A percentile compares a stretch with the other conserved stretches of the same genome.
Evolutionary conservation across 2,113 vertebrate genomes (phyloP).

Genomic region (Oryzias javanicus): DNA sequence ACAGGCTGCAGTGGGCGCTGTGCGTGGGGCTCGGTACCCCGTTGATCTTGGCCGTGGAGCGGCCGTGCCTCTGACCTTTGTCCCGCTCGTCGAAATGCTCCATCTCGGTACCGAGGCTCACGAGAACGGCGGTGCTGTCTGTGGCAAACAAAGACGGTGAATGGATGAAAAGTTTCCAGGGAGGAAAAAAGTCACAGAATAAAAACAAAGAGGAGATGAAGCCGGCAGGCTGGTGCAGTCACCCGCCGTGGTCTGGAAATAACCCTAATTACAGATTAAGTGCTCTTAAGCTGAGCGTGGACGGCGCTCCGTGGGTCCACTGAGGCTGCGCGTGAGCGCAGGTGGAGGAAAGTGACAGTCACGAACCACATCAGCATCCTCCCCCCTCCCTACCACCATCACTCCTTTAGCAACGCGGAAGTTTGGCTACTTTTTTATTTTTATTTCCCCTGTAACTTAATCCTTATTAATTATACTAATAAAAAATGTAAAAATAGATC

Average conservation of each 20-base stretch:
- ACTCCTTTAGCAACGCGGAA: too few relatives aligned
- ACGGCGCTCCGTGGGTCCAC: constrained; percentile 46
- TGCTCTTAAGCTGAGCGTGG: constrained; percentile 61
- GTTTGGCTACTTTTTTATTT: too few relatives aligned
- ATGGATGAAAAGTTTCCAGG: constrained; percentile 24
- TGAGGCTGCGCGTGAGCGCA: constrained; percentile 16
- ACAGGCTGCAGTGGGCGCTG: constrained; percentile 98
- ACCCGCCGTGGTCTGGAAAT: constrained; percentile 54
- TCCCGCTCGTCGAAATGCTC: constrained; percentile 97
- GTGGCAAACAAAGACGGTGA: not conserved
- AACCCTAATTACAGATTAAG: constrained; percentile 77
- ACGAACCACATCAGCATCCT: constrained; percentile 47
- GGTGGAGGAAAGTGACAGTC: constrained; percentile 39
- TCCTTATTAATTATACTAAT: too few relatives aligned
- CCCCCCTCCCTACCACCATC: too few relatives aligned
- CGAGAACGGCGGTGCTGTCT: constrained; percentile 63
- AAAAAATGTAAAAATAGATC: not conserved
- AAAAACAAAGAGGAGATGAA: not conserved
- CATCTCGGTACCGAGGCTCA: constrained; percentile 89
- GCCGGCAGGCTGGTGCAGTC: constrained; percentile 6
- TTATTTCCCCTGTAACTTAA: too few relatives aligned
- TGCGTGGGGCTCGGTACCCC: constrained; percentile 93
- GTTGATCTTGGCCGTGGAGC: constrained; percentile 85
- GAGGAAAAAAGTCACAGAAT: not conserved
- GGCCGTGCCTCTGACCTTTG: constrained; percentile 85